Percentiles rank a stretch among this genome's conserved stretches.
Evolutionary conservation across 2,113 vertebrate genomes (phyloP).

Genomic region (Lanius ludovicianus): DNA sequence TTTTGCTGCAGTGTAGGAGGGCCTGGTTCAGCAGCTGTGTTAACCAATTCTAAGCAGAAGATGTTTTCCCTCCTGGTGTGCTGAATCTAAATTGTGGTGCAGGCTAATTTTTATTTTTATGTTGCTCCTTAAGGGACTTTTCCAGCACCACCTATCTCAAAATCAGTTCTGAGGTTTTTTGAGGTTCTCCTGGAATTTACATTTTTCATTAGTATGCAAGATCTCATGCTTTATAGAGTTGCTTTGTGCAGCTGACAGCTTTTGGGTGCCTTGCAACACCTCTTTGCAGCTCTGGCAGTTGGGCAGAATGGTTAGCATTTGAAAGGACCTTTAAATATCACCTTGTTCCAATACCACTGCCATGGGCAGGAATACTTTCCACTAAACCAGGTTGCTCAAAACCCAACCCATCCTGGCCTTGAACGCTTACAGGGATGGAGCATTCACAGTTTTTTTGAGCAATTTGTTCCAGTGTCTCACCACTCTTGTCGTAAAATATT

Average conservation of each 20-base stretch:
- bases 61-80: neutral
- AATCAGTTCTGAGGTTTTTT: neutral
- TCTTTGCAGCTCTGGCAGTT: neutral
- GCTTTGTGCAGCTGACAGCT: neutral
- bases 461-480: neutral
- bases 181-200: neutral
- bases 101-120: neutral
- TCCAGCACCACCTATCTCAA: neutral
- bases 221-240: neutral
- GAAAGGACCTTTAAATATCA: neutral
- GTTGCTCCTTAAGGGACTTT: neutral
- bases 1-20: neutral
- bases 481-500: neutral
- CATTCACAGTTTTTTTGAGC: neutral
- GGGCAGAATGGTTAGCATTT: neutral
- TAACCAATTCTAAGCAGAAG: neutral
- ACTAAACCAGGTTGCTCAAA: neutral
- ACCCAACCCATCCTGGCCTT: neutral
- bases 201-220: neutral
- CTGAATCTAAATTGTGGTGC: neutral
- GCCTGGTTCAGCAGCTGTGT: neutral
- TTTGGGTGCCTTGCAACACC: neutral
- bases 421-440: neutral
- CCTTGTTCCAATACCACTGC: neutral
- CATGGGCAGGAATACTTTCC: neutral